Conservation (phyloP, 2,113 vertebrate species). For the Panthera tigris region DNA sequence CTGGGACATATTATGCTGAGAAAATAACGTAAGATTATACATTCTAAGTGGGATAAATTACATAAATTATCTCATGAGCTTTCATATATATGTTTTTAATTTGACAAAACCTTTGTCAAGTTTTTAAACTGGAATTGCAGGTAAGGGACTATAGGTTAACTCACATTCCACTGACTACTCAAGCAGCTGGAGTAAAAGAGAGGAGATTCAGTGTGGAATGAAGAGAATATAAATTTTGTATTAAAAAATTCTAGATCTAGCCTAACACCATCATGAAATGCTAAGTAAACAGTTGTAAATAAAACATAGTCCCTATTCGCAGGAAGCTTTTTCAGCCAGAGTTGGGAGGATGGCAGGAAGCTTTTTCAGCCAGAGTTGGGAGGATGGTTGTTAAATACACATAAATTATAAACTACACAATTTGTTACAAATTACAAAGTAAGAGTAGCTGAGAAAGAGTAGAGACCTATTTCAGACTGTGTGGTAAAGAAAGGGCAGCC, state of each 20-base stretch:
- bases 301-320: not conserved
- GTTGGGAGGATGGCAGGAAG: not conserved
- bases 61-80: not conserved
- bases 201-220: not conserved
- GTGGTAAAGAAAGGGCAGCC: not conserved
- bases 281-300: not conserved
- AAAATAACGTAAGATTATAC: not conserved
- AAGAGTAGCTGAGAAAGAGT: not conserved
- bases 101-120: not conserved
- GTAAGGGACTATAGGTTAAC: not conserved
- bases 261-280: not conserved
- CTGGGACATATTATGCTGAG: not conserved
- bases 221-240: not conserved
- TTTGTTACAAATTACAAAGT: slow-evolving; percentile 2
- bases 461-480: not conserved
- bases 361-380: not conserved
- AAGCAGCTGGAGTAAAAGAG: not conserved
- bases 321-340: not conserved
- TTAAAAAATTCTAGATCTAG: not conserved
- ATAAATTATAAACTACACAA: not conserved
- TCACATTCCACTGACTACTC: not conserved
- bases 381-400: not conserved
- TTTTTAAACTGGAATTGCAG: not conserved
- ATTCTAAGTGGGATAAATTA: not conserved
- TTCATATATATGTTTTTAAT: not conserved